Evolutionary conservation across 2,113 vertebrate species (phyloP).

Genomic region (Hippolais icterina): DNA sequence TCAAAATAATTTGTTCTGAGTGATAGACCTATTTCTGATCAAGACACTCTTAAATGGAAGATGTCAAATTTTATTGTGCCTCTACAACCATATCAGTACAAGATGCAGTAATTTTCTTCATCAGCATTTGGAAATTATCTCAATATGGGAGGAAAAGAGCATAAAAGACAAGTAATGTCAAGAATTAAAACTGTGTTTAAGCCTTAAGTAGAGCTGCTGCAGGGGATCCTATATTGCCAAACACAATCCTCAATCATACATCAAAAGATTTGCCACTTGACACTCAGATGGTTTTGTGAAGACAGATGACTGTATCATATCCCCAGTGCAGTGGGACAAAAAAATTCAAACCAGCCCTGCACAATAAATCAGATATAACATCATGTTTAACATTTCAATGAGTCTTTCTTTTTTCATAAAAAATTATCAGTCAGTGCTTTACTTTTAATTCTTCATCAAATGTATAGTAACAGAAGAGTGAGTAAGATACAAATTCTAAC

Average conservation of each 20-base stretch:
- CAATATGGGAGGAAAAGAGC: neutral
- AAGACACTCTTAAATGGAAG: slow-evolving; percentile 10
- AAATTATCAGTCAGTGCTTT: neutral
- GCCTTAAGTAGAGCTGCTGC: neutral
- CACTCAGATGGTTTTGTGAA: neutral
- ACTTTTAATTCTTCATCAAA: neutral
- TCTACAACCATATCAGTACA: neutral
- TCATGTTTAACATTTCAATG: neutral
- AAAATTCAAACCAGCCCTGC: neutral
- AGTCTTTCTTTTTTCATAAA: neutral
- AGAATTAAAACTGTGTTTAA: neutral
- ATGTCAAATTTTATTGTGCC: slow-evolving; percentile 39
- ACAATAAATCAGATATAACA: neutral
- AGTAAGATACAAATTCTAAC: neutral
- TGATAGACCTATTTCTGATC: slow-evolving; percentile 38
- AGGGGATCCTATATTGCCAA: neutral
- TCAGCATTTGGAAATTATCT: neutral
- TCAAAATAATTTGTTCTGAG: slow-evolving; percentile 50
- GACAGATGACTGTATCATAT: neutral
- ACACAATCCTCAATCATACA: neutral
- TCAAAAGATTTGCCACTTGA: neutral
- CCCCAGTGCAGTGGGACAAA: neutral
- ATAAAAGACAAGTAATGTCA: neutral
- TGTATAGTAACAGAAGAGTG: neutral
- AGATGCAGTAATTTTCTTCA: slow-evolving; percentile 27